Percentiles rank a stretch among this genome's conserved stretches.
These are phyloP conservation scores for Baryphthengus martii DNA, from an alignment of 2,113 vertebrate genomes.

Conservation along the genomic window DNA sequence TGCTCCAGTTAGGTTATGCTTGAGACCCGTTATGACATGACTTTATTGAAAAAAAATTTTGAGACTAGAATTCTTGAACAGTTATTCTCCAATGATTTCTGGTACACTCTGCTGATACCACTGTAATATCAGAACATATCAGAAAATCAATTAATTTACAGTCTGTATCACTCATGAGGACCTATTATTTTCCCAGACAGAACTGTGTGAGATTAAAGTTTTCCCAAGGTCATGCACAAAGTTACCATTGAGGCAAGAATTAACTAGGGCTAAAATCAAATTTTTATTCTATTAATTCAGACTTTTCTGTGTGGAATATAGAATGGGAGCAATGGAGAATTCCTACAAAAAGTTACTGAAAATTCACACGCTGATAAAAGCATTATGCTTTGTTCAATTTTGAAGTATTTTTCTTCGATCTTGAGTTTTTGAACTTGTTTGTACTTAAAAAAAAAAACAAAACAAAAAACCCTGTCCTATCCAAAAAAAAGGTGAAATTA, in stretches of 20 bases:
- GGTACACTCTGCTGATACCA: not conserved
- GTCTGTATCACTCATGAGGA: not conserved
- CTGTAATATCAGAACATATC: not conserved
- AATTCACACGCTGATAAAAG: not conserved
- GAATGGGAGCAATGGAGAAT: not conserved
- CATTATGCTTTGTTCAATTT: not conserved
- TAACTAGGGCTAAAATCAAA: not conserved
- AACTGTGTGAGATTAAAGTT: slow-evolving; percentile 29
- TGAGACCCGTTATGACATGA: not conserved
- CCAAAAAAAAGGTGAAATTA: not conserved
- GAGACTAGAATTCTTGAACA: not conserved
- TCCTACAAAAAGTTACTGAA: not conserved
- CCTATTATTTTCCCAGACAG: slow-evolving; percentile 6
- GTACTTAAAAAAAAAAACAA: too few relatives aligned
- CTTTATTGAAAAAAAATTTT: not conserved
- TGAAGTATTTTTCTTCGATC: not conserved
- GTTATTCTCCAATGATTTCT: slow-evolving; percentile 33
- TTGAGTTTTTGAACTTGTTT: not conserved
- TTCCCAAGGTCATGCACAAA: not conserved
- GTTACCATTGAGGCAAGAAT: not conserved
- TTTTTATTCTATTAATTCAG: not conserved
- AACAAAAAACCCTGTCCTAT: too few relatives aligned
- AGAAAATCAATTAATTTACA: slow-evolving; percentile 48
- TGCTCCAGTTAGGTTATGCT: not conserved
- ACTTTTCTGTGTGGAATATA: not conserved